Percentiles rank a stretch among this genome's conserved stretches.
These are phyloP conservation scores for Salarias fasciatus DNA, from an alignment of 2,797 vertebrate genomes.

Conservation along the genomic window DNA sequence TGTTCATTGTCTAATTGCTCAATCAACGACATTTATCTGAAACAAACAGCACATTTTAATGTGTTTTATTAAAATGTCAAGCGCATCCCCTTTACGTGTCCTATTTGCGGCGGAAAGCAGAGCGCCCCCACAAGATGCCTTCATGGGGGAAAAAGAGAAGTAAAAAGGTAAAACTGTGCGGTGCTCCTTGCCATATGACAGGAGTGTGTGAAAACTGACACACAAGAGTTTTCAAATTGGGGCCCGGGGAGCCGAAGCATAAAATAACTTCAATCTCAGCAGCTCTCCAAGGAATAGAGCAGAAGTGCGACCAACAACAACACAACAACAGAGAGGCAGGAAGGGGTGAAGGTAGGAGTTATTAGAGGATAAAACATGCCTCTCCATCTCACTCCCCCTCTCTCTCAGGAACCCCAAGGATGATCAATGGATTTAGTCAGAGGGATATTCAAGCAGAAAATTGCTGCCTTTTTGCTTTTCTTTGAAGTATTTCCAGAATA, in stretches of 20 bases:
- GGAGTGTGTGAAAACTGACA: constrained; percentile 99
- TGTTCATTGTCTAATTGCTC: no score
- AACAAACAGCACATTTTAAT: background rate
- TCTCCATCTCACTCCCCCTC: constrained; percentile 91
- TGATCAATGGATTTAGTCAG: constrained; percentile 99
- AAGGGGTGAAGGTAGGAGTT: constrained; percentile 98
- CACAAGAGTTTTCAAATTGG: constrained; percentile 98
- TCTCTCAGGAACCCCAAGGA: constrained; percentile 95
- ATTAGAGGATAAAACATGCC: constrained; percentile 99
- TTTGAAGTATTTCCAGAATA: constrained; percentile 94
- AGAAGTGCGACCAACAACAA: constrained; percentile 95
- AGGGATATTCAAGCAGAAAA: constrained; percentile 99
- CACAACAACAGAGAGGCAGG: constrained; percentile 90
- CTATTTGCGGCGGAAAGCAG: constrained; percentile 75
- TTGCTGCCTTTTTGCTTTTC: constrained; percentile 95
- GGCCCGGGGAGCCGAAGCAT: constrained; percentile 96
- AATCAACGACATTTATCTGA: no score
- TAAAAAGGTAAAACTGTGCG: constrained; percentile 81
- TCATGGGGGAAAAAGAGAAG: constrained; percentile 57
- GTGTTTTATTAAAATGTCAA: constrained; percentile 10
- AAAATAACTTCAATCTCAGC: constrained; percentile 99
- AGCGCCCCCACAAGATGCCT: constrained; percentile 77
- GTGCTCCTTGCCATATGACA: constrained; percentile 90
- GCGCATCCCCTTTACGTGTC: constrained; percentile 68
- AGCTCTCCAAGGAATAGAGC: constrained; percentile 93